Evolutionary conservation across 2,888 invertebrate species (phyloP).

Genomic region (Drosophila neonasuta): DNA sequence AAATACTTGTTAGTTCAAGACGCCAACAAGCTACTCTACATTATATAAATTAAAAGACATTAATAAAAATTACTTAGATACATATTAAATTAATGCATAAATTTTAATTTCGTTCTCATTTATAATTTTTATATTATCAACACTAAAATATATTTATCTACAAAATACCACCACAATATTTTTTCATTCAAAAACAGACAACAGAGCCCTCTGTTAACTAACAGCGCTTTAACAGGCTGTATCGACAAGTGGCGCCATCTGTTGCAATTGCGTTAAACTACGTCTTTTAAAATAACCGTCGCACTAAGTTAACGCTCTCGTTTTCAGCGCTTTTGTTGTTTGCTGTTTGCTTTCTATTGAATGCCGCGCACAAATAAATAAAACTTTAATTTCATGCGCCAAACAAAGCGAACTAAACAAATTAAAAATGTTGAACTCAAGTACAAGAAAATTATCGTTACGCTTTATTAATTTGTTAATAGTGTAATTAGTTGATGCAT

Average conservation of each 20-base stretch:
- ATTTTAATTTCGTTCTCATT: too few species aligned
- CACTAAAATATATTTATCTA: too few species aligned
- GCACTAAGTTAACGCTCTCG: background rate
- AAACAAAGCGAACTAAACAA: constrained; percentile 10
- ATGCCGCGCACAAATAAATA: constrained; percentile 1
- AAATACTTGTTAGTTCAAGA: too few species aligned
- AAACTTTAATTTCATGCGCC: constrained; percentile 9
- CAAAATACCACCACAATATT: too few species aligned
- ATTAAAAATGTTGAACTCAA: constrained; percentile 20
- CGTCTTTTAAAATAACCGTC: constrained; percentile 3
- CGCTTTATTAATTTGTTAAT: constrained; percentile 44
- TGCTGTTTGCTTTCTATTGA: constrained; percentile 25
- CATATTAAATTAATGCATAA: too few species aligned
- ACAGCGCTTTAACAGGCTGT: constrained; percentile 5
- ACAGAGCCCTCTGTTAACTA: constrained; percentile 17
- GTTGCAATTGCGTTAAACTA: background rate
- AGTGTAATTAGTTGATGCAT: constrained; percentile 29
- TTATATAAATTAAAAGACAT: too few species aligned
- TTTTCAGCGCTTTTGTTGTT: background rate
- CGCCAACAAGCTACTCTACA: too few species aligned
- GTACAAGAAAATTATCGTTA: constrained; percentile 19
- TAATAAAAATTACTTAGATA: too few species aligned
- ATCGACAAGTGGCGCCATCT: constrained; percentile 28
- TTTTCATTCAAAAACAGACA: background rate
- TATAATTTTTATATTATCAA: too few species aligned